Evolutionary conservation across 2,113 vertebrate species (phyloP), one percentile per base, ranked within the genome.

Genomic region (Grammatotria lemairii): DNA sequence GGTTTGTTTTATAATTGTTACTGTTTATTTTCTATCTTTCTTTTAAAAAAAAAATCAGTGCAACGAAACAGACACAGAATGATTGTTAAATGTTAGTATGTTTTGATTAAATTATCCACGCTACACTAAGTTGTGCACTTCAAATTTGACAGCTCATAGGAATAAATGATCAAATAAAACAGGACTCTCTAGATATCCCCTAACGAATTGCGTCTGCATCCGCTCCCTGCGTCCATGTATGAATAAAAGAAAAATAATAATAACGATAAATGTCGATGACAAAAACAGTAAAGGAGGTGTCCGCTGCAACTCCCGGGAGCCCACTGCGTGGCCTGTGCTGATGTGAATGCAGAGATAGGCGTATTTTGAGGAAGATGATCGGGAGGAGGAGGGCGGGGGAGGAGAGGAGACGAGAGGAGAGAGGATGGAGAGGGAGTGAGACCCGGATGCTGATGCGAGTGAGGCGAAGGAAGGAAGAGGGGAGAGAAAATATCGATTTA

Each of bases 401-500:
- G 84, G 47, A 81, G 38, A 70, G 60, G 33, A 68, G 33, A 68
- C 33, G 86, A 63, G 85, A 84, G 87, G 78, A 35, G 83, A 78
- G 81, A 87, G 94, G 92, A 92, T 91, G 88, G 90, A 93, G 94
- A 93, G 90, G 87, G 89, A 85, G 89, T 28, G 89, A 83, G 92
- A 94, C 92, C 95, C 91, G 94, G 93, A 95, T 95, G 93, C 92
- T 94, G 93, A 95, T 96, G 96, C 95, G 95, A 95, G 94, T 89
- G 94, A 95, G 95, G 86, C 94, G 95, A 94, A 90, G 88, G 93
- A 95, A 95, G 92, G 92, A 94, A 95, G 94, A 94, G 92, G 93
- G 78, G 94, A 93, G 92, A 93, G 95, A 94, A 96, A 95, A 95
- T 94, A 96, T 94, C 95, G 95, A 94, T 96, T 96, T 96, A 95